A percentile compares a stretch with the other conserved stretches of the same genome.
Evolutionary conservation across 2,113 vertebrate species (phyloP).

Genomic region (Semicossyphus pulcher): DNA sequence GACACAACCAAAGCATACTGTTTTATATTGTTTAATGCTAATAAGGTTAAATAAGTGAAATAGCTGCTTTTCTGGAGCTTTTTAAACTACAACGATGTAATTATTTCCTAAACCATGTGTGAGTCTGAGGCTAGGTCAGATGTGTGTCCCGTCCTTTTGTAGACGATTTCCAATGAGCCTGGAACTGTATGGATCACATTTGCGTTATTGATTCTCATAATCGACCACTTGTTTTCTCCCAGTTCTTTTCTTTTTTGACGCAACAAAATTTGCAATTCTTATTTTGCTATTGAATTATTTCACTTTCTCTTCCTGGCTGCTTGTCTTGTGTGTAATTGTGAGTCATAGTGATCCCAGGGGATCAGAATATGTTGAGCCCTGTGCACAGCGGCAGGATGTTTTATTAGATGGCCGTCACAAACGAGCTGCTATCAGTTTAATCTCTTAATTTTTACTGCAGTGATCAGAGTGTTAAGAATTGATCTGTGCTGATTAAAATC

Average conservation of each 20-base stretch:
- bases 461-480: not conserved
- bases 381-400: slow-evolving; percentile 1
- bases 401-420: too few species aligned
- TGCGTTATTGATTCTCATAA: slow-evolving; percentile 31
- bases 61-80: too few species aligned
- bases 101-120: not conserved
- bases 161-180: not conserved
- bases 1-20: too few species aligned
- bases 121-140: not conserved
- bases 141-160: not conserved
- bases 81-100: too few species aligned
- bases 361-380: slow-evolving; percentile 12
- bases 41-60: too few species aligned
- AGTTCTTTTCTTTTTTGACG: not conserved
- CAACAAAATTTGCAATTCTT: slow-evolving; percentile 33
- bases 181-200: not conserved
- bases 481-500: not conserved
- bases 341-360: slow-evolving; percentile 3
- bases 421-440: too few species aligned
- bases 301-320: not conserved
- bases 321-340: slow-evolving; percentile 25
- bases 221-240: slow-evolving; percentile 9
- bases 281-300: slow-evolving; percentile 21
- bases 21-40: too few species aligned
- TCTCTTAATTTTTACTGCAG: not conserved